Conservation (phyloP, 2,888 invertebrate genomes). For the Bimastos eiseni region DNA sequence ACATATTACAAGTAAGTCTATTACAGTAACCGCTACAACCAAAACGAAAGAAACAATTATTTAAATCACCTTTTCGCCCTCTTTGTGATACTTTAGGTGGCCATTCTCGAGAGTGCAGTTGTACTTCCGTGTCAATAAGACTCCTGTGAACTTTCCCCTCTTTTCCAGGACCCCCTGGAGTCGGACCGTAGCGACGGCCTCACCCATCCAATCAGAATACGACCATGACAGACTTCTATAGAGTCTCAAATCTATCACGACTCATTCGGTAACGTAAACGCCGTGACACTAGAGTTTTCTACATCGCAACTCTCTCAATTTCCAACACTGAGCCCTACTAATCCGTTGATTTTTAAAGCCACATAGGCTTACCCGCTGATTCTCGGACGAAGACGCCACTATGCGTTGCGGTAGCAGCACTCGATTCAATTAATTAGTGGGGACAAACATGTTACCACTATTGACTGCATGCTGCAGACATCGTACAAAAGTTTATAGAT, state of each 20-base stretch:
- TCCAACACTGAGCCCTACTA: neutral
- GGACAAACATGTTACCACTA: neutral
- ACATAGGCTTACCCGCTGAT: neutral
- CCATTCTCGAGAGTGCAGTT: neutral
- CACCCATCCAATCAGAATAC: neutral
- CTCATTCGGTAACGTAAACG: neutral
- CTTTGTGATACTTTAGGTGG: neutral
- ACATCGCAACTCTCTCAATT: neutral
- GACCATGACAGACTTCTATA: neutral
- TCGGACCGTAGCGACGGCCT: neutral
- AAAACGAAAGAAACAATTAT: neutral
- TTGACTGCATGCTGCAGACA: neutral
- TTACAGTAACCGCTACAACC: neutral
- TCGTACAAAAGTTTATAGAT: neutral
- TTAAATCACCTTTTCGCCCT: neutral
- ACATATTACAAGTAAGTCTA: no score
- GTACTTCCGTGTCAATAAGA: neutral
- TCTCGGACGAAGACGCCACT: neutral
- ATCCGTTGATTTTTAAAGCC: neutral
- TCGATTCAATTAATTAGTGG: neutral
- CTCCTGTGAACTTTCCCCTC: slow-evolving; percentile 20
- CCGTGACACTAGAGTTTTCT: neutral
- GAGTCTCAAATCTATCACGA: neutral
- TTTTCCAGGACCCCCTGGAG: slow-evolving; percentile 21
- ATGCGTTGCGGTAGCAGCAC: neutral